These are phyloP conservation scores for Galendromus occidentalis DNA, from an alignment of 1,140 invertebrate species.

Conservation along the genomic window DNA sequence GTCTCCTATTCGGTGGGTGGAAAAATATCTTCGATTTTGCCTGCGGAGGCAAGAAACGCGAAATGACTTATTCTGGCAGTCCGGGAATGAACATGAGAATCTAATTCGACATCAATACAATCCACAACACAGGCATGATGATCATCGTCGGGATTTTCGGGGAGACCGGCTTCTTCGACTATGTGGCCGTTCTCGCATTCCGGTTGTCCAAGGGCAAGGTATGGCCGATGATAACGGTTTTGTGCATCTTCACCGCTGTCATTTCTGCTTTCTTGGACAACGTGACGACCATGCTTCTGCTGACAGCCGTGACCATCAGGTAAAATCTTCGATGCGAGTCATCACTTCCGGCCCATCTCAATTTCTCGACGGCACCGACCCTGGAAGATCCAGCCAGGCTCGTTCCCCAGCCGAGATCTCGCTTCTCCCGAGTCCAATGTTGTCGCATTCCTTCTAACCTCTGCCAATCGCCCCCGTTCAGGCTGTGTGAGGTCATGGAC, in stretches of 20 bases:
- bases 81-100: background rate
- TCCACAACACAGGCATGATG: constrained; percentile 47
- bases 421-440: no score
- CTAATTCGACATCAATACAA: background rate
- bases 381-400: background rate
- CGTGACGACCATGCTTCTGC: constrained; percentile 63
- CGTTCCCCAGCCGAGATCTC: no score
- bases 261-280: constrained; percentile 69
- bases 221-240: constrained; percentile 57
- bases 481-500: constrained; percentile 67
- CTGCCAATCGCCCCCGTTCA: no score
- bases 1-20: constrained; percentile 44
- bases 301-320: constrained; percentile 68
- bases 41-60: background rate
- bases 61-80: background rate
- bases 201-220: constrained; percentile 49
- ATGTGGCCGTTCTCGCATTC: constrained; percentile 46
- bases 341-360: background rate
- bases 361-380: constrained; percentile 9
- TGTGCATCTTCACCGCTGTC: constrained; percentile 57
- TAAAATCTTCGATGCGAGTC: constrained; percentile 19
- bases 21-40: no score
- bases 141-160: constrained; percentile 61
- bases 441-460: background rate
- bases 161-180: constrained; percentile 72